phyloP scores from a whole-genome alignment of 2,888 invertebrate species.

The Spisula subtruncata region DNA sequence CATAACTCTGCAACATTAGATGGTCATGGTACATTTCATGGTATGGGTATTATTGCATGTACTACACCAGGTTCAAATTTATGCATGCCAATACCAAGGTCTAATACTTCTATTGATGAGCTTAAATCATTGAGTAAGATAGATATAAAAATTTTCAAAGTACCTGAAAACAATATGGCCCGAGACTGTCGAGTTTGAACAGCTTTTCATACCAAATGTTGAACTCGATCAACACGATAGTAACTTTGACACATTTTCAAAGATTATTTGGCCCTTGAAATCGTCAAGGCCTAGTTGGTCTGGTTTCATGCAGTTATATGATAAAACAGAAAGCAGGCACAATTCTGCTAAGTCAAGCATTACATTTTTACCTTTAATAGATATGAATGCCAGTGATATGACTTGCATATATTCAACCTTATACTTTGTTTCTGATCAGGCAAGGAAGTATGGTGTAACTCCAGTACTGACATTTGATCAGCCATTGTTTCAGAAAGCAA shows the following conservation, averaged over 20 bases:
- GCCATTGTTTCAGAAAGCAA: slow-evolving; percentile 53
- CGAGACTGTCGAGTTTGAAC: not conserved
- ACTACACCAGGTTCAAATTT: slow-evolving; percentile 47
- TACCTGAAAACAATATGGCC: not conserved
- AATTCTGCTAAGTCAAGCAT: slow-evolving; percentile 32
- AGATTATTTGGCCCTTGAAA: slow-evolving; percentile 42
- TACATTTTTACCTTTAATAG: slow-evolving; percentile 73
- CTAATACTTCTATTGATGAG: slow-evolving; percentile 9
- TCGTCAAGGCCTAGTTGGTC: slow-evolving; percentile 56
- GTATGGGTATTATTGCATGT: slow-evolving; percentile 67
- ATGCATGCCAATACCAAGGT: slow-evolving; percentile 41
- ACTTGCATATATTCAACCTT: slow-evolving; percentile 69
- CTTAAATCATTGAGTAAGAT: slow-evolving; percentile 42
- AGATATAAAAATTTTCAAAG: slow-evolving; percentile 39
- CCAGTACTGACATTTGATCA: slow-evolving; percentile 69
- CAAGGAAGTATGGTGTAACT: slow-evolving; percentile 45
- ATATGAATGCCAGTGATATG: slow-evolving; percentile 71
- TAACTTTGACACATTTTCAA: slow-evolving; percentile 51
- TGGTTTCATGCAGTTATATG: slow-evolving; percentile 59
- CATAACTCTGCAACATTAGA: slow-evolving; percentile 76
- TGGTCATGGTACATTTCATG: slow-evolving; percentile 72
- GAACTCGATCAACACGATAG: not conserved
- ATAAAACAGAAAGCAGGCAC: not conserved
- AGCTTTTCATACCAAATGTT: not conserved
- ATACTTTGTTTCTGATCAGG: slow-evolving; percentile 65